These are phyloP conservation scores for Standfussiana lucernea DNA, from an alignment of 2,888 invertebrate species.

Conservation along the genomic window DNA sequence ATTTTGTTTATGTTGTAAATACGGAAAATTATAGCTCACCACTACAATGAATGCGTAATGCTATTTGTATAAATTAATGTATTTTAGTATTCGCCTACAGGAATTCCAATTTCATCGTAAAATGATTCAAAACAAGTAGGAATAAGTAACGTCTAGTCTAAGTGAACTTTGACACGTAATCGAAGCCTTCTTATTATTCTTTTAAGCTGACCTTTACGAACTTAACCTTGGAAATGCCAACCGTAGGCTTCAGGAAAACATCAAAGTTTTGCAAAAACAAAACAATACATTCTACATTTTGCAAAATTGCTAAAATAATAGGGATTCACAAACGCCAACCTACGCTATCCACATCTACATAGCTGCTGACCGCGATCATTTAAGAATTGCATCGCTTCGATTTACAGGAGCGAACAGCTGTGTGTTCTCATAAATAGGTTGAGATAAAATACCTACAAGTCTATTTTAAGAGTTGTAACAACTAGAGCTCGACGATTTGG, in stretches of 20 bases:
- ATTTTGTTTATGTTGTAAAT: constrained; percentile 51
- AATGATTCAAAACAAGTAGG: constrained; percentile 28
- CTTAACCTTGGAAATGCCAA: background rate
- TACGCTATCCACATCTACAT: constrained; percentile 11
- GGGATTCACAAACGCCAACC: background rate
- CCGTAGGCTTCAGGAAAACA: background rate
- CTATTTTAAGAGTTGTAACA: constrained; percentile 84
- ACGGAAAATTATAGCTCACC: constrained; percentile 40
- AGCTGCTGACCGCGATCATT: constrained; percentile 40
- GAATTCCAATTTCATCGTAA: constrained; percentile 29
- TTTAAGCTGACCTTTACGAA: background rate
- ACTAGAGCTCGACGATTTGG: constrained; percentile 85
- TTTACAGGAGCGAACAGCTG: constrained; percentile 77
- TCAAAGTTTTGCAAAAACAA: background rate
- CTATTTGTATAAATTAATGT: background rate
- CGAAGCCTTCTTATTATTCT: background rate
- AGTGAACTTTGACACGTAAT: constrained; percentile 9
- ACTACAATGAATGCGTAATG: constrained; percentile 43
- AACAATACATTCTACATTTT: background rate
- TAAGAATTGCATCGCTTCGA: constrained; percentile 51
- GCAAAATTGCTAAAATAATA: background rate
- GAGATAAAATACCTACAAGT: constrained; percentile 82
- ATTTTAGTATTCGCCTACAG: constrained; percentile 16
- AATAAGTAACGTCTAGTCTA: background rate
- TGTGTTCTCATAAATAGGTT: constrained; percentile 79